phyloP scores from a whole-genome alignment of 2,797 vertebrate genomes.

The Sebastes taczanowskii region DNA sequence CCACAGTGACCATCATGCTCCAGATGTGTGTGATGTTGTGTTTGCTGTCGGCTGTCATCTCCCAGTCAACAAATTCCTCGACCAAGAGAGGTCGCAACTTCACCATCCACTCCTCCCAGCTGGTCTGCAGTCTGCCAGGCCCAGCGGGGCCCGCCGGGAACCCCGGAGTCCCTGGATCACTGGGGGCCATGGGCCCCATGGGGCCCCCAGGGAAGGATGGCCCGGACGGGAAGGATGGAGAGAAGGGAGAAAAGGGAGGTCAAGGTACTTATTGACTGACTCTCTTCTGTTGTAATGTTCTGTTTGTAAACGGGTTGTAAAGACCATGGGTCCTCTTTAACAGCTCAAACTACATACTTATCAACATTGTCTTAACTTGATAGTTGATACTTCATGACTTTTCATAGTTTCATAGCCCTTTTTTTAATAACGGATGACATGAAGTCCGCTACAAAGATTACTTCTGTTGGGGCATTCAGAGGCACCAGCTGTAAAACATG shows the following conservation, averaged over 20 bases:
- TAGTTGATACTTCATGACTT: not conserved
- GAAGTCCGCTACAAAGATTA: not conserved
- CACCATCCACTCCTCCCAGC: slow-evolving; percentile 84
- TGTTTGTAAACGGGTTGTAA: not conserved
- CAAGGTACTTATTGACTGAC: slow-evolving; percentile 78
- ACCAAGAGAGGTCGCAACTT: slow-evolving; percentile 78
- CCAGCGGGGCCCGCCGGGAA: slow-evolving; percentile 87
- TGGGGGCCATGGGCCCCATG: slow-evolving; percentile 88
- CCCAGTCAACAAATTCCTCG: slow-evolving; percentile 69
- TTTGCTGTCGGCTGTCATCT: slow-evolving; percentile 80
- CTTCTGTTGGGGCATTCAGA: not conserved
- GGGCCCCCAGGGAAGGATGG: slow-evolving; percentile 92
- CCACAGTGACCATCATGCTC: slow-evolving; percentile 83
- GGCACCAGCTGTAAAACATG: not conserved
- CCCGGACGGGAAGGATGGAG: slow-evolving; percentile 90
- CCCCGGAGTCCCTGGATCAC: slow-evolving; percentile 85
- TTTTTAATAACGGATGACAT: not conserved
- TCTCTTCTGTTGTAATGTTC: not conserved
- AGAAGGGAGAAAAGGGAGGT: slow-evolving; percentile 86
- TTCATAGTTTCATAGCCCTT: not conserved
- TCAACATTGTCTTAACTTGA: not conserved
- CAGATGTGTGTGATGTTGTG: slow-evolving; percentile 82
- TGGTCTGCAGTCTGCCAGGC: slow-evolving; percentile 92
- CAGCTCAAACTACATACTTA: not conserved
- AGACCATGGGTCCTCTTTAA: not conserved